Evolutionary conservation across 2,797 vertebrate species (phyloP).

Genomic region (Gallinago nigripennis): DNA sequence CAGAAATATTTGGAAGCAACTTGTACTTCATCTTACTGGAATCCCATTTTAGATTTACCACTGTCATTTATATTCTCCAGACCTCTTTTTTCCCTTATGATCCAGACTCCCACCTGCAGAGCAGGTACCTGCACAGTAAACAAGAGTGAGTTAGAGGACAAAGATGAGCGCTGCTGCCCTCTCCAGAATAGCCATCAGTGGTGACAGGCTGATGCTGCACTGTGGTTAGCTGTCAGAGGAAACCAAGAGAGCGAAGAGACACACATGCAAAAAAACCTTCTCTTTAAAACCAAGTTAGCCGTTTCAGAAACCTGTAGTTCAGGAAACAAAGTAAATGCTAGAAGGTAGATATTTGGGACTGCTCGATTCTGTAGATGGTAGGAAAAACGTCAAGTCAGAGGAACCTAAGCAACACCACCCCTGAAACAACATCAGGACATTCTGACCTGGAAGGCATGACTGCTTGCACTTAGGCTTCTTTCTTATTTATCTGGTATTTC

Average conservation of each 20-base stretch:
- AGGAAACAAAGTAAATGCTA: not conserved
- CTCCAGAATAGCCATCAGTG: not conserved
- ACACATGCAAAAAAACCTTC: not conserved
- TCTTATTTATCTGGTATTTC: not conserved
- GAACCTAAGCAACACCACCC: fast-evolving
- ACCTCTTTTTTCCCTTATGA: not conserved
- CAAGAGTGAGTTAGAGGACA: not conserved
- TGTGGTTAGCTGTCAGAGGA: not conserved
- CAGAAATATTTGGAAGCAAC: not conserved
- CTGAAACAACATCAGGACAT: not conserved
- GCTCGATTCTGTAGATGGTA: not conserved
- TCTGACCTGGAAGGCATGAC: not conserved
- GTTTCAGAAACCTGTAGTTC: not conserved
- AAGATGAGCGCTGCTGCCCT: not conserved
- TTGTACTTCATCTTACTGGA: not conserved
- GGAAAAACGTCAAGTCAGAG: not conserved
- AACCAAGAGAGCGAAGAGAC: not conserved
- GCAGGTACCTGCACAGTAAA: not conserved
- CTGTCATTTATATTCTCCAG: not conserved
- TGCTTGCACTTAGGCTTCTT: not conserved
- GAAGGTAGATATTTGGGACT: not conserved
- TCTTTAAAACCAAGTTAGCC: not conserved
- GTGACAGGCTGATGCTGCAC: fast-evolving
- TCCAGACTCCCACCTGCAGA: not conserved
- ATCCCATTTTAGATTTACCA: not conserved